phyloP scores from a whole-genome alignment of 2,888 invertebrate species.

The Drosophila maculinotata region DNA sequence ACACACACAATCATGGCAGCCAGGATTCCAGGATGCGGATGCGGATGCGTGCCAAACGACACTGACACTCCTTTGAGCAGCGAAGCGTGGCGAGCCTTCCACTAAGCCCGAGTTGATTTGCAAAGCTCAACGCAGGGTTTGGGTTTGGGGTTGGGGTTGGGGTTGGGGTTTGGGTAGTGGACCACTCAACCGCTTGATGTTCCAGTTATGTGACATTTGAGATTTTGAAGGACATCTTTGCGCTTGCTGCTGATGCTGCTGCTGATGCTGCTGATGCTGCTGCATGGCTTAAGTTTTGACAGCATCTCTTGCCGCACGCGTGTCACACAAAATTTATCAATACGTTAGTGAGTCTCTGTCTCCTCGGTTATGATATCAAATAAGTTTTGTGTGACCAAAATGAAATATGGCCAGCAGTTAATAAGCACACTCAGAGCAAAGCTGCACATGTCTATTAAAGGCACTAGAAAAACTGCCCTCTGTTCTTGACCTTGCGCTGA shows the following conservation, averaged over 20 bases:
- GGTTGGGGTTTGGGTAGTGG: neutral
- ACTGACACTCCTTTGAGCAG: conserved; percentile 72
- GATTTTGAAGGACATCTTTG: conserved; percentile 66
- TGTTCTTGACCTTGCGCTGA: conserved; percentile 25
- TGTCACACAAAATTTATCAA: conserved; percentile 65
- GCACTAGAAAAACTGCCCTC: conserved; percentile 30
- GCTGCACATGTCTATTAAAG: conserved; percentile 56
- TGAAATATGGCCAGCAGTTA: conserved; percentile 70
- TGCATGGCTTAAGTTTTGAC: conserved; percentile 56
- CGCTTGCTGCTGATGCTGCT: too few species aligned
- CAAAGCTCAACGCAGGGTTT: conserved; percentile 49
- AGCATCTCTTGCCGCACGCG: conserved; percentile 36
- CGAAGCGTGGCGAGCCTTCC: conserved; percentile 53
- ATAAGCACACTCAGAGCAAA: conserved; percentile 62
- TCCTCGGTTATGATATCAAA: conserved; percentile 20
- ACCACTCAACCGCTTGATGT: conserved; percentile 51
- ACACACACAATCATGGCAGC: conserved; percentile 21
- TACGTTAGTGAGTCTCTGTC: conserved; percentile 39
- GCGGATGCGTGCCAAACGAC: conserved; percentile 62
- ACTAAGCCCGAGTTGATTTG: conserved; percentile 75
- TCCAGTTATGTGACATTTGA: conserved; percentile 67
- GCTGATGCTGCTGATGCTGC: conserved; percentile 1
- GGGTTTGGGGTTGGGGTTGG: neutral
- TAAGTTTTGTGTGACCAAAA: conserved; percentile 45
- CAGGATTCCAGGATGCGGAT: conserved; percentile 22